phyloP scores from a whole-genome alignment of 2,888 invertebrate genomes.

The Parthenolecanium corni region DNA sequence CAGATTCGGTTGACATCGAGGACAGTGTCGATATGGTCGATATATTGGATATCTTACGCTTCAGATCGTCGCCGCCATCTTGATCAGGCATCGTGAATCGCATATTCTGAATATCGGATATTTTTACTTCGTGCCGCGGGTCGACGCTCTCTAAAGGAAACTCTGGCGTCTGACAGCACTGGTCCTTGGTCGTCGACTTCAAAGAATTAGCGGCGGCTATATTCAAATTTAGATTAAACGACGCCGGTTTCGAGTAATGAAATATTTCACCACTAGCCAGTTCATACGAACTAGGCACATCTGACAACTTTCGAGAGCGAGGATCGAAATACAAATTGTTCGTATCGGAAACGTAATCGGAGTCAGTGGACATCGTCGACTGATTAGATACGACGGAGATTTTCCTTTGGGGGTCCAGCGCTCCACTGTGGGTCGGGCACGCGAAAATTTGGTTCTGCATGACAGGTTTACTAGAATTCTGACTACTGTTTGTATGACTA shows the following conservation, averaged over 20 bases:
- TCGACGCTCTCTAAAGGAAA: constrained; percentile 3
- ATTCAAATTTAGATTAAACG: constrained; percentile 6
- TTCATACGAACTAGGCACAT: neutral
- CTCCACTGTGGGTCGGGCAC: neutral
- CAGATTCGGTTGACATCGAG: constrained; percentile 31
- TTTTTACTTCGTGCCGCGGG: neutral
- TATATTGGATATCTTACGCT: constrained; percentile 31
- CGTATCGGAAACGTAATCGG: constrained; percentile 31
- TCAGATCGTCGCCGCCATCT: constrained; percentile 14
- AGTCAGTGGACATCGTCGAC: constrained; percentile 31
- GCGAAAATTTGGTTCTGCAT: neutral
- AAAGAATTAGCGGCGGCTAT: neutral
- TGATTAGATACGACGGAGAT: constrained; percentile 30
- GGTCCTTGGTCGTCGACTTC: constrained; percentile 1
- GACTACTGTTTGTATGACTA: constrained; percentile 21
- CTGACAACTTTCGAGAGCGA: constrained; percentile 6
- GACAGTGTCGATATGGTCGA: constrained; percentile 31
- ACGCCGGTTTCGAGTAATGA: constrained; percentile 10
- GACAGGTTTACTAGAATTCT: neutral
- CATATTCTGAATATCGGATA: neutral
- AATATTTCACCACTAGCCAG: neutral
- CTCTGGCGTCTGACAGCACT: constrained; percentile 18
- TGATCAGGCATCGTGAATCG: neutral
- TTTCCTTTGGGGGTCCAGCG: constrained; percentile 29
- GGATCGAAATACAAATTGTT: constrained; percentile 22